Base-by-base conservation (phyloP, 2,888 invertebrate species). In the Parnassius smintheus region DNA sequence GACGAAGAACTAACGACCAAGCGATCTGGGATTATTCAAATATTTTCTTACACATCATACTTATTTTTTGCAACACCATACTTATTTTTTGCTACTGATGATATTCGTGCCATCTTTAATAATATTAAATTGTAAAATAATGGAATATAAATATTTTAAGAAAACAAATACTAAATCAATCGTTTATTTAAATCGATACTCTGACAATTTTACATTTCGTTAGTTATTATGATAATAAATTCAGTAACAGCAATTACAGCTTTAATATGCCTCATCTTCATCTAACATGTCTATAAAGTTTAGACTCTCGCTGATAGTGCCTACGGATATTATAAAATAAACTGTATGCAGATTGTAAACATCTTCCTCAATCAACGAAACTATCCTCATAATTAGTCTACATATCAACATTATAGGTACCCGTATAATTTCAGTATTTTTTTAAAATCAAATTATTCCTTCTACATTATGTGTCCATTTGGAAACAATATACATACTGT, bases 371-470 rank as follows among this genome's bases (percentile, higher is more conserved):
- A 88, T 72, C 72, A 86, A 79, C 22, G 81, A 77, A 48, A 89
- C 75, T 62, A 90, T 70, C 70, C 78, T 88, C 65, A 91, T 65
- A 56, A 91, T 69, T 72, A 90, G 72, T 72, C 85, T 79, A 67
- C 84, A 83, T 77, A 91, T 81, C 89, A 90, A 91, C 91, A 91
- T 90, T 61, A 75, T 75, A n/a, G n/a, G n/a, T n/a, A 67, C n/a
- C 45, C 35, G 18, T 18, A 18, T 18, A 56, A 54, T 58, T 66
- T 56, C 13, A 44, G 46, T 60, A 18, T 18, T 18, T 49, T 1
- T 12, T 60, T 46, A 49, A 35, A 18, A 52, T 22, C 44, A 53
- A 2, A 56, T 49, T 57, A 48, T 63, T 53, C 35, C 4, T 55
- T 64, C 12, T 42, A 48, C n/a, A 7, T 42, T 44, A 45, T 61